Evolutionary conservation across 2,797 vertebrate species (phyloP), one percentile per base, ranked within the genome.

Genomic region (Danio kyathit): DNA sequence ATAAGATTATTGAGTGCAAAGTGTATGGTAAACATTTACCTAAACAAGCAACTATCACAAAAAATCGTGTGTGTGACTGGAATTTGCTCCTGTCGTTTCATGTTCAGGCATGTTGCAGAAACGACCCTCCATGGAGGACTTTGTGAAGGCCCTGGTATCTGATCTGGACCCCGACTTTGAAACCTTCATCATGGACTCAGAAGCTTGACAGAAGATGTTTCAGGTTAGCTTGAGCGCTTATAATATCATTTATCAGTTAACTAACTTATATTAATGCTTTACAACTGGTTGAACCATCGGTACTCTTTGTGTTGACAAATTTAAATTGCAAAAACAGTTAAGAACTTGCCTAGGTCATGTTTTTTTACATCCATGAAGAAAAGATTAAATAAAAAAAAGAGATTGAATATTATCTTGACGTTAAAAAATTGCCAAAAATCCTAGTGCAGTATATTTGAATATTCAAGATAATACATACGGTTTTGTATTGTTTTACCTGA

Each of bases 111-210:
- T 99, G 97, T 94, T 99, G 82, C 96, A 97, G 94, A 97, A 94
- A 86, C 89, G 87, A 0, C 97, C 96, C 67, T 96, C 96, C 19
- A 85, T 95, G 0, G 96, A 98, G 77, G 97, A 99, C 85, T 96
- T 98, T 69, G 98, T 99, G 85, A 94, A 96, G 0, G 96, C 97
- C 0, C 94, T 99, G 17, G 95, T 98, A 87, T 96, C 96, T 0
- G 97, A 99, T 87, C 92, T 99, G 86, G 93, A 98, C 86, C 94
- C 92, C 0, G 94, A 99, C 92, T 97, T 98, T 5, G 96, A 99
- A 90, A 95, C 95, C 0, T 98, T 97, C 91, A 89, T 98, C 85
- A 94, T 93, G 94, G 97, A 98, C 91, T 98, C 98, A 0, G 94
- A 96, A 78, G 79, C 81, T 82, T 97, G 91, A 94, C 66, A 56